Evolutionary conservation across 2,888 invertebrate species (phyloP), one percentile per base, ranked within the genome.

Genomic region (Melieria crassipennis): DNA sequence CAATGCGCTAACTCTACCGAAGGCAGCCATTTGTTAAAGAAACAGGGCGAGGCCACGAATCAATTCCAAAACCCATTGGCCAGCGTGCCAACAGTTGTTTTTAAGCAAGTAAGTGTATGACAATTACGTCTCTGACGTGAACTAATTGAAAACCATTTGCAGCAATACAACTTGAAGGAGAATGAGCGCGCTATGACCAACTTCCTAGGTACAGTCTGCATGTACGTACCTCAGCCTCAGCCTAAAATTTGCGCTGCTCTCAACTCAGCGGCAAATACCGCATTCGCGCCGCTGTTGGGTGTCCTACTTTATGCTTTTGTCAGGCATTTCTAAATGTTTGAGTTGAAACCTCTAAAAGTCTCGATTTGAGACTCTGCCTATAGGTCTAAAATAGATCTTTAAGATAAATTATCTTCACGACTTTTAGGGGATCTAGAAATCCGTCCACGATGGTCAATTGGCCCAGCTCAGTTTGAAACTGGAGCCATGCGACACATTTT

Each of bases 21-120:
- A 52, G 87, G 87, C 52, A 85, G 82, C 65, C 70, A 78, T 55
- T 75, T 82, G 56, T 77, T 86, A 42, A 82, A 83, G 73, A 80
- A 79, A 69, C 82, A 89, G 71, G 92, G 92, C 0, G 88, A 89
- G 76, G 85, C 89, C 79, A 91, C 91, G 0, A 85, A 87, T 71
- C 78, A 80, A 0, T 87, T 92, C 5, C 87, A 88, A 79, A 87
- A 89, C 1, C 89, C 90, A 0, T 86, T 93, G 10, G 80, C 84
- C 45, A 90, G 89, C 74, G 92, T 93, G 30, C 93, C 93, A 7
- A 91, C 92, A 5, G 85, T 93, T 13, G 89, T 91, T 10, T 90
- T 92, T 79, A 90, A 91, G 76, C 88, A 90, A 86, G 91, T 91
- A 76, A 80, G 81, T 73, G 13, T 45, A n/a, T 11, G 7, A 30